Conservation (phyloP, 2,113 vertebrate genomes). For the Anguilla rostrata region DNA sequence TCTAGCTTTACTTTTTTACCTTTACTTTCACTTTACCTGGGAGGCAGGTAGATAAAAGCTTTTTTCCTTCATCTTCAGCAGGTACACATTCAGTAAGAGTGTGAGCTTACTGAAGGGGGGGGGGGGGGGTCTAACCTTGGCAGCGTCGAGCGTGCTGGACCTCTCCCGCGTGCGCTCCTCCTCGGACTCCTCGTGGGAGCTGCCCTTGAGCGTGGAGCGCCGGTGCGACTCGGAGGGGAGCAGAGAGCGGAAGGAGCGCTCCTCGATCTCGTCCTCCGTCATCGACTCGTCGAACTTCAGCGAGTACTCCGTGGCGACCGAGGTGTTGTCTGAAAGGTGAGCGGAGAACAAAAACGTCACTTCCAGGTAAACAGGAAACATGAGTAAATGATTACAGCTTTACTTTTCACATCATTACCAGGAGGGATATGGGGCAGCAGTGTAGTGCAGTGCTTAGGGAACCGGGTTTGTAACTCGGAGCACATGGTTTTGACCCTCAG, state of each 20-base stretch:
- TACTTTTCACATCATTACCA: too few relatives aligned
- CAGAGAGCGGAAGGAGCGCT: constrained; percentile 90
- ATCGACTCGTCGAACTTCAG: constrained; percentile 91
- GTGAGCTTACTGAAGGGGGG: too few relatives aligned
- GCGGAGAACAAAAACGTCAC: not conserved
- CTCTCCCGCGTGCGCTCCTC: constrained; percentile 77
- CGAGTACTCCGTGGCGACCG: constrained; percentile 86
- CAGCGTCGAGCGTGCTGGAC: constrained; percentile 52
- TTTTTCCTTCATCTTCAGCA: not conserved
- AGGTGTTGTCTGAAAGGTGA: constrained; percentile 73
- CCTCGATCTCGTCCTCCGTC: constrained; percentile 94
- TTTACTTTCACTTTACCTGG: too few relatives aligned
- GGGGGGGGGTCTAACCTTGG: constrained; percentile 70
- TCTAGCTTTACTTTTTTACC: too few relatives aligned
- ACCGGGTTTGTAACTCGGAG: too few relatives aligned
- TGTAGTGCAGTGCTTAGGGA: too few relatives aligned
- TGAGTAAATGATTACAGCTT: too few relatives aligned
- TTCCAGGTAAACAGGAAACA: too few relatives aligned
- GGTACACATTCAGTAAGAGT: not conserved
- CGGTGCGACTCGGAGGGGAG: constrained; percentile 92
- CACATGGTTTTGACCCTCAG: too few relatives aligned
- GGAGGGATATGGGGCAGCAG: too few relatives aligned
- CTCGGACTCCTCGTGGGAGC: constrained; percentile 81
- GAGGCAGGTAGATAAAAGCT: not conserved
- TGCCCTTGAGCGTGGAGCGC: constrained; percentile 82